Evolutionary conservation across 2,113 vertebrate species (phyloP), one percentile per base, ranked within the genome.

Genomic region (Clarias batrachus): DNA sequence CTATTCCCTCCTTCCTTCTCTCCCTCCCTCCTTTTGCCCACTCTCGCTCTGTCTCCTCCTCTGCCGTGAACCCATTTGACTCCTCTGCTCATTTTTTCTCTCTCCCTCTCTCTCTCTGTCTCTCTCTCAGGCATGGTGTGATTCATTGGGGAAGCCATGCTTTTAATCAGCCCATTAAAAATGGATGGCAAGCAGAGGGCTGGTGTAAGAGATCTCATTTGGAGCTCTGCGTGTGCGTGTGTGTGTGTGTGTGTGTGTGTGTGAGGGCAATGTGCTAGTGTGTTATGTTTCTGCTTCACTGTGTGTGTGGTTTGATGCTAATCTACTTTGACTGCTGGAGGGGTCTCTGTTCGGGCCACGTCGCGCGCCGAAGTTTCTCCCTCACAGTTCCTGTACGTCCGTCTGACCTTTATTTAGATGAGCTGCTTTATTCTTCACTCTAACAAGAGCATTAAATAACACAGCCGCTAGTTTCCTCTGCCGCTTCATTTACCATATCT

Each of bases 161-260:
- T 89, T 91, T 91, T 90, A 88, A 90, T 91, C 89, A 87, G 88
- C 87, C 88, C 88, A 89, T 90, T 88, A 88, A 89, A 91, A 86
- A 88, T 90, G 89, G 89, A 90, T 90, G 86, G 81, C 83, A 87
- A 90, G 85, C 89, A 89, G 89, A 88, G 88, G 79, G 78, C 78
- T 89, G 82, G 79, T 87, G 86, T 90, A 88, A 88, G 80, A 88
- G 78, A 89, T 90, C 85, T 89, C 87, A 90, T 89, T 90, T 88
- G 82, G 85, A 84, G 80, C 81, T 59, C 27, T 81, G 10, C 81
- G 17, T 87, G 48, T 86, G 54, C 30, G 30, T 82, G 17, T 86
- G 73, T 89, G 78, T 89, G 37, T 87, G 48, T 85, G 54, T 73
- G 68, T 87, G 60, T 65, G 66, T 86, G 82, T 82, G 82, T 85